A percentile compares a stretch with the other conserved stretches of the same genome.
Conservation (phyloP, 2,888 invertebrate genomes). For the Caenorhabditis macrosperma region DNA sequence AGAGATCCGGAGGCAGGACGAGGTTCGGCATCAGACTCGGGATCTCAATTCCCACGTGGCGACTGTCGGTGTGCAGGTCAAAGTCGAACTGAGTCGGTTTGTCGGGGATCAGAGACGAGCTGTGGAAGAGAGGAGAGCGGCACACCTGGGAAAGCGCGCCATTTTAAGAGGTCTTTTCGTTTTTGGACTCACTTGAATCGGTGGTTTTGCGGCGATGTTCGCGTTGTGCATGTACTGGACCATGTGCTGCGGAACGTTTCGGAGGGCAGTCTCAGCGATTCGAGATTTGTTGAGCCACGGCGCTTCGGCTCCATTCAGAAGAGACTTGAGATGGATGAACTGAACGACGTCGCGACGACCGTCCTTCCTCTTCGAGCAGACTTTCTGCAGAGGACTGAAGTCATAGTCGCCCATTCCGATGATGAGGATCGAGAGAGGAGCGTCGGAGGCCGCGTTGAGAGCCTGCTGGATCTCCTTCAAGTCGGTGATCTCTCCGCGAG, state of each 20-base stretch:
- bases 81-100: constrained; percentile 69
- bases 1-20: constrained; percentile 56
- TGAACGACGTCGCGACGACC: constrained; percentile 62
- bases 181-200: constrained; percentile 62
- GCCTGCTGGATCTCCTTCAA: constrained; percentile 73
- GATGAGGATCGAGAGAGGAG: constrained; percentile 77
- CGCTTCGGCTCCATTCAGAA: constrained; percentile 64
- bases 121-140: constrained; percentile 71
- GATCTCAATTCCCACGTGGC: constrained; percentile 32
- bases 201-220: constrained; percentile 71
- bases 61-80: constrained; percentile 37
- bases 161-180: background rate
- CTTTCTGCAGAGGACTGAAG: constrained; percentile 64
- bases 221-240: constrained; percentile 68
- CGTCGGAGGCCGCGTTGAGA: constrained; percentile 72
- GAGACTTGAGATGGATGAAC: constrained; percentile 62
- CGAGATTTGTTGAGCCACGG: constrained; percentile 62
- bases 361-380: constrained; percentile 56
- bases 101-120: constrained; percentile 70
- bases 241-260: constrained; percentile 66
- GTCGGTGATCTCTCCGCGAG: constrained; percentile 73
- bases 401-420: constrained; percentile 76
- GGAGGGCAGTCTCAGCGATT: constrained; percentile 63
- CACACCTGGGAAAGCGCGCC: constrained; percentile 57
- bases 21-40: constrained; percentile 53